Conservation (phyloP, 1,140 invertebrate species). For the Mylabris phalerata region DNA sequence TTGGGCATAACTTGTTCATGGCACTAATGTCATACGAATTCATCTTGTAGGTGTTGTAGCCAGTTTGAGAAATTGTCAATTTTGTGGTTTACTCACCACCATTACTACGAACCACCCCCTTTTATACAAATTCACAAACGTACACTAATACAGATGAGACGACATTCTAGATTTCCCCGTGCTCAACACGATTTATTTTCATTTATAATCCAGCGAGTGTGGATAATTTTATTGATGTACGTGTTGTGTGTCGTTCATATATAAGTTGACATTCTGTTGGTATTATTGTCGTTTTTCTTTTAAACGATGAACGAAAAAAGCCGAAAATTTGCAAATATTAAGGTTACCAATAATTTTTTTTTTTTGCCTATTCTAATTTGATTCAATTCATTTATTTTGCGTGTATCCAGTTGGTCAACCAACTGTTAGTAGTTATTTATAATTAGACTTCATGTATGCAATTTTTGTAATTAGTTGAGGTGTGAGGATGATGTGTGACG, state of each 20-base stretch:
- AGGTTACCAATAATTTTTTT: neutral
- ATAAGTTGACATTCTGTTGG: neutral
- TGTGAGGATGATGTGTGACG: constrained; percentile 17
- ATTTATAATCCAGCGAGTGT: neutral
- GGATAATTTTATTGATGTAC: neutral
- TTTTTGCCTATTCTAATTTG: neutral
- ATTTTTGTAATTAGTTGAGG: constrained; percentile 17
- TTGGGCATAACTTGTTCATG: no score
- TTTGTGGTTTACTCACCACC: neutral
- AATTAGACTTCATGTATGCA: neutral
- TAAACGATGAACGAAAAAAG: no score
- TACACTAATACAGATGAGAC: neutral
- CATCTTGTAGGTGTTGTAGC: no score
- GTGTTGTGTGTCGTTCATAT: neutral
- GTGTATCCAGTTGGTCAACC: neutral
- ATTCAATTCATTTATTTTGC: neutral
- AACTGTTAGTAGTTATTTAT: neutral
- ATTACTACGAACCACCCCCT: neutral
- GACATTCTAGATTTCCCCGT: no score
- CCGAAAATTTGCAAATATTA: no score
- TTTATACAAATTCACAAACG: neutral
- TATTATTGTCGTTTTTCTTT: neutral
- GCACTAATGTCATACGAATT: no score
- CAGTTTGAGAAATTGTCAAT: neutral
- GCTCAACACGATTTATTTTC: neutral